These are phyloP conservation scores for Microcebus tavaratra DNA, from an alignment of 2,113 vertebrate genomes.

Conservation along the genomic window DNA sequence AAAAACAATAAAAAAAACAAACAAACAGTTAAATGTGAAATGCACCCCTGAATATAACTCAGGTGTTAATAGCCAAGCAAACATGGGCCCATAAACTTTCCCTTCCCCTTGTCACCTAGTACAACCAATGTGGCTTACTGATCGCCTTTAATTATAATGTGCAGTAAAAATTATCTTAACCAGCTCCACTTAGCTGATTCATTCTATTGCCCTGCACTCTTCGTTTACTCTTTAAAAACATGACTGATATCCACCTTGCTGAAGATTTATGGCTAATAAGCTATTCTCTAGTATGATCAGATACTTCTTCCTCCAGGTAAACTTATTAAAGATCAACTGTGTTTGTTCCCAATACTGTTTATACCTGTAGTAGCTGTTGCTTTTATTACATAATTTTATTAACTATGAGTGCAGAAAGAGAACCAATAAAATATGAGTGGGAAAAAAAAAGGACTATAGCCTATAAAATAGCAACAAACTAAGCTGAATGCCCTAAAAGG, in stretches of 20 bases:
- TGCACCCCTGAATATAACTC: constrained; percentile 6
- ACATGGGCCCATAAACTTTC: neutral
- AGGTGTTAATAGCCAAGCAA: neutral
- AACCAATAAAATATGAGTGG: neutral
- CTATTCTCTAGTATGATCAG: neutral
- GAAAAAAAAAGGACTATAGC: neutral
- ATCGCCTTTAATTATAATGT: neutral
- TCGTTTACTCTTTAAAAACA: constrained; percentile 9
- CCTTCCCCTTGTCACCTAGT: neutral
- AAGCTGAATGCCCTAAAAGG: neutral
- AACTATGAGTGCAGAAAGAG: neutral
- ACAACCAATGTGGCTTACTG: neutral
- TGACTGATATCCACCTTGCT: neutral
- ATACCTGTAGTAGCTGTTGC: neutral
- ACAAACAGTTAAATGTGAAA: constrained; percentile 31
- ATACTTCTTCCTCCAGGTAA: neutral
- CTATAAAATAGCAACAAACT: neutral
- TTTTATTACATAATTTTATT: neutral
- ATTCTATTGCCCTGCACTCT: neutral
- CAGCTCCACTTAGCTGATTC: neutral
- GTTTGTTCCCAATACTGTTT: constrained; percentile 8
- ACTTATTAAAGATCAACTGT: neutral
- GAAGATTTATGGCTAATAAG: neutral
- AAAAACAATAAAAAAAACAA: constrained; percentile 10
- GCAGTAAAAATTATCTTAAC: neutral